Base-by-base conservation (phyloP, 2,113 vertebrate species). In the Tragulus kanchil region DNA sequence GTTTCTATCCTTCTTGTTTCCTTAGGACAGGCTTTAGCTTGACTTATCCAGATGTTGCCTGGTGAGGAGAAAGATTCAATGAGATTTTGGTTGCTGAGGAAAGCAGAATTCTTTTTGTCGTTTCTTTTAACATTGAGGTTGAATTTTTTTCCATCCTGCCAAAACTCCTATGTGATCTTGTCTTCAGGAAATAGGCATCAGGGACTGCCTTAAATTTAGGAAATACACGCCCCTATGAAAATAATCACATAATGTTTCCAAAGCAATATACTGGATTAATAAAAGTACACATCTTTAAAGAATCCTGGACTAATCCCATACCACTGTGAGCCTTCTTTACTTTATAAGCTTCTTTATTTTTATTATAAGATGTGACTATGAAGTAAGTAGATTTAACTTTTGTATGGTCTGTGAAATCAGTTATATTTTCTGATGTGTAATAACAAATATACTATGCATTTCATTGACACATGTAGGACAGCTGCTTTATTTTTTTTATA, bases 381-480 rank as follows among this genome's bases (percentile, higher is more conserved):
- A 90, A 8, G 17, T 71, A 56, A 85, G 48, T 50, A 94, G 45
- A 89, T 65, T 82, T 64, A 95, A 79, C n/a, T 92, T 78, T 78
- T 62, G 2, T 89, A 28, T 90, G 26, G 3, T 65, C 93, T 90
- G 36, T 87, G 45, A 90, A 75, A 87, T 96, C 12, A 92, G 42
- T 89, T 95, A n/a, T 62, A 81, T 89, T 95, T 95, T 92, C 25
- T 95, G 36, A 90, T 87, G 25, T 85, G 65, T 88, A 62, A 75
- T 95, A 90, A 93, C 8, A 48, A 73, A 73, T 73, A 73, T 25
- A 77, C 15, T 87, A 1, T 50, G 5, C 23, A 28, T 95, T 95
- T 79, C 15, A 50, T 14, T 89, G 25, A 78, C 93, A 90, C n/a
- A 25, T 61, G 42, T 28, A 71, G 16, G 52, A 89, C 91, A 81